Evolutionary conservation across 2,888 invertebrate genomes (phyloP).

Genomic region (Eueremaeus valkanovi): DNA sequence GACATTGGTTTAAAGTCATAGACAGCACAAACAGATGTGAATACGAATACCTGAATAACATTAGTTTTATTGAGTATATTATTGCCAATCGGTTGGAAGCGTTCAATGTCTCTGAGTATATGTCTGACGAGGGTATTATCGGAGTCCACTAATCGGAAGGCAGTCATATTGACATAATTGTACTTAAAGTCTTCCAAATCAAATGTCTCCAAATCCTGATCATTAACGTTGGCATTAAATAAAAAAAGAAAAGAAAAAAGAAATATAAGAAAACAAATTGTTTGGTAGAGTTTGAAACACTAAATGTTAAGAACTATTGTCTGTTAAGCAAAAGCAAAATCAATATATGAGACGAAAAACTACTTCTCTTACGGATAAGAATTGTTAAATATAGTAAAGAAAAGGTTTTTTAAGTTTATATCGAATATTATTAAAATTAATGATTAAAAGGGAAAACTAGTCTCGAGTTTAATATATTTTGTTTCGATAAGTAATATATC

Average conservation of each 20-base stretch:
- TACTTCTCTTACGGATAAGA: too few species aligned
- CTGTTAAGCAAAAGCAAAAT: too few species aligned
- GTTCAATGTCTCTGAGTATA: constrained; percentile 77
- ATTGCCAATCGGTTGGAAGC: constrained; percentile 65
- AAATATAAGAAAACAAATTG: too few species aligned
- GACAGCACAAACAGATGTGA: not conserved
- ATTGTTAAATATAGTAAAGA: too few species aligned
- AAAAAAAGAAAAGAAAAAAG: too few species aligned
- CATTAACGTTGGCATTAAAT: constrained; percentile 32
- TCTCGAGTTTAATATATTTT: not conserved
- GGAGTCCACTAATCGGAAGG: constrained; percentile 79
- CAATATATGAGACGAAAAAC: too few species aligned
- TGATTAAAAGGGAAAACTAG: not conserved
- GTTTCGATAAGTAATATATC: constrained; percentile 15
- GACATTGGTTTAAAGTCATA: not conserved
- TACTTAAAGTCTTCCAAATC: constrained; percentile 67
- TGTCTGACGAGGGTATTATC: constrained; percentile 69
- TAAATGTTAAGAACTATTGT: too few species aligned
- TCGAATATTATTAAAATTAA: not conserved
- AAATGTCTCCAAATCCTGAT: constrained; percentile 53
- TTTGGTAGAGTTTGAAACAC: too few species aligned
- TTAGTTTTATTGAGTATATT: constrained; percentile 47
- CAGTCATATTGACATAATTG: constrained; percentile 91
- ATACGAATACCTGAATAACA: constrained; percentile 46
- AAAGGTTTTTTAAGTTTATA: too few species aligned